phyloP scores from a whole-genome alignment of 2,888 invertebrate species.

The Pterobdella sp. region DNA sequence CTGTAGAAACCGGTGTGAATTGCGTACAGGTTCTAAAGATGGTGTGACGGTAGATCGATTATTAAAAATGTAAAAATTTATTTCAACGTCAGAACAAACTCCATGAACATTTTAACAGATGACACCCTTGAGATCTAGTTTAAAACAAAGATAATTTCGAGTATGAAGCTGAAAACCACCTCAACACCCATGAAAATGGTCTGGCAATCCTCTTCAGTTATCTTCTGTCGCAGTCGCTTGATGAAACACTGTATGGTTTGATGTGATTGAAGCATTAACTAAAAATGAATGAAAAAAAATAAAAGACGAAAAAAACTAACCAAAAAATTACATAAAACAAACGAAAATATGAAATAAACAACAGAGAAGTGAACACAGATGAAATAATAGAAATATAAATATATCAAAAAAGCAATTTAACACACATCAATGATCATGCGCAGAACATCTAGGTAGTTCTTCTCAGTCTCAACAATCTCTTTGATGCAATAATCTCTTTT shows the following conservation, averaged over 20 bases:
- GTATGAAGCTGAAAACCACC: constrained; percentile 56
- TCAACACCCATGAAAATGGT: constrained; percentile 82
- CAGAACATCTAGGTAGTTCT: constrained; percentile 81
- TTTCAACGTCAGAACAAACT: neutral
- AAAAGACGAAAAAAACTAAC: no score
- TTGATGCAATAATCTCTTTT: constrained; percentile 75
- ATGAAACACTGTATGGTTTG: constrained; percentile 49
- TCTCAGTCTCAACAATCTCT: constrained; percentile 91
- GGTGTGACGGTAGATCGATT: neutral
- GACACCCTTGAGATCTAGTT: neutral
- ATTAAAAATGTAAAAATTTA: neutral
- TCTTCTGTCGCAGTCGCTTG: constrained; percentile 57
- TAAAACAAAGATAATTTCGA: neutral
- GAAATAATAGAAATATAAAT: neutral
- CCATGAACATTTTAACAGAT: neutral
- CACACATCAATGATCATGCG: constrained; percentile 58
- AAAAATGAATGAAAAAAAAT: neutral
- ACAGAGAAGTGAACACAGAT: no score
- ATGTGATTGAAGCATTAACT: neutral
- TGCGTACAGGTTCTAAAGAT: constrained; percentile 67
- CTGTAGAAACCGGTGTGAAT: constrained; percentile 76
- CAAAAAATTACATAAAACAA: no score
- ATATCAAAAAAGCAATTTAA: constrained; percentile 16
- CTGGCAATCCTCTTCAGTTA: constrained; percentile 68
- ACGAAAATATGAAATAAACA: no score